Base-by-base conservation (phyloP, 1,140 invertebrate species). In the Cherax quadricarinatus region DNA sequence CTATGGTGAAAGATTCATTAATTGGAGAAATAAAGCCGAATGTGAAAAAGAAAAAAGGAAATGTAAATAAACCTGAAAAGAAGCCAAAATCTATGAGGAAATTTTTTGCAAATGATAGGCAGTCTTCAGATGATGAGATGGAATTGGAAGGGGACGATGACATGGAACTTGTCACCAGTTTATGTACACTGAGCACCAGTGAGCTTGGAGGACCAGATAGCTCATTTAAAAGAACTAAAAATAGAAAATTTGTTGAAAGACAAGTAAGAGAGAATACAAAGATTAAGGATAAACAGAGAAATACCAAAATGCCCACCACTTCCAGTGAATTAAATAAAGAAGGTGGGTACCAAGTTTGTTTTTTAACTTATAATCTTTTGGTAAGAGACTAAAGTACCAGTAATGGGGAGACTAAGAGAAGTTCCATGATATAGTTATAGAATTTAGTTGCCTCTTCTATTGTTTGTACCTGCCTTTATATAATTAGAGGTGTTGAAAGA, bases 1-100 rank as follows among this genome's bases (percentile, higher is more conserved):
- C 51, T 4, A 88, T 88, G 86, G 75, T 88, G 21, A 88, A 60
- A 80, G 75, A 88, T n/a, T 57, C 86, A 49, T 66, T 53, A 0
- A 1, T 80, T 48, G 86, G 75, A 24, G 86, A 88, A 62, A 48
- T 75, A 9, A 78, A 88, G 30, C 51, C 86, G 48, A 62, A 9
- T 53, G 41, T 73, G 53, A 79, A 79, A 18, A 88, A 88, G 86
- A 88, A 88, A 80, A 51, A 79, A 41, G 57, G 7, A 16, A 60
- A 7, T 30, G 49, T n/a, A 41, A 88, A 62, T 18, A 85, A 66
- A 70, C 12, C 24, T 14, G 83, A 85, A 70, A 85, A 53, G 30
- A 85, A 85, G 49, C n/a, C 70, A 49, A 85, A 85, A 12, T 70
- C 73, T 21, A 21, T 24, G 24, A 49, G 18, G 48, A 60, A 90